Conservation (phyloP, 2,797 vertebrate genomes). For the Halcyon leucocephala region DNA sequence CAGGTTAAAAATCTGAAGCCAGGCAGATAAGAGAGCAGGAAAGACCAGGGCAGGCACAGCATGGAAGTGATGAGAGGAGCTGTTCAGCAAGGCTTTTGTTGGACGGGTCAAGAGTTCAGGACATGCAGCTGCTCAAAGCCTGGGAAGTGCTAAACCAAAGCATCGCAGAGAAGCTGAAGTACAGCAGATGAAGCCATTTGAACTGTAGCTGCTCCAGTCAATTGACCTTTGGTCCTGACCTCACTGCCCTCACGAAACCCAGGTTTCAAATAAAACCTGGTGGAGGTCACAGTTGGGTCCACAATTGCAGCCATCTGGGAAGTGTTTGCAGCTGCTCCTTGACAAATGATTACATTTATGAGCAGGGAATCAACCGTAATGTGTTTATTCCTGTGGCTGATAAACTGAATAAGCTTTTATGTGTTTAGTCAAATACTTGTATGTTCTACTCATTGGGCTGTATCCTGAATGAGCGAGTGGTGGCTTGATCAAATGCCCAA, state of each 20-base stretch:
- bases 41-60: background rate
- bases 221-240: background rate
- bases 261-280: background rate
- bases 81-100: background rate
- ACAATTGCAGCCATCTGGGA: background rate
- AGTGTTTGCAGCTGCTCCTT: background rate
- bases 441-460: background rate
- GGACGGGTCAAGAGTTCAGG: background rate
- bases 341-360: background rate
- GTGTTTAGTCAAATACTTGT: background rate
- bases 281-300: background rate
- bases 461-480: background rate
- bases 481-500: background rate
- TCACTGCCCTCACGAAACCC: background rate
- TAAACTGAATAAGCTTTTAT: background rate
- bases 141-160: accelerated
- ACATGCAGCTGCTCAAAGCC: background rate
- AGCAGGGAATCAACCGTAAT: accelerated
- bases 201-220: background rate
- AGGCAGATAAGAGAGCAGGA: background rate
- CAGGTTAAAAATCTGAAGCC: background rate
- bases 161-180: background rate
- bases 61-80: background rate
- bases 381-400: background rate
- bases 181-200: background rate